A percentile compares a stretch with the other conserved stretches of the same genome.
Evolutionary conservation across 2,888 invertebrate genomes (phyloP).

Genomic region (Lamellibrachia satsuma): DNA sequence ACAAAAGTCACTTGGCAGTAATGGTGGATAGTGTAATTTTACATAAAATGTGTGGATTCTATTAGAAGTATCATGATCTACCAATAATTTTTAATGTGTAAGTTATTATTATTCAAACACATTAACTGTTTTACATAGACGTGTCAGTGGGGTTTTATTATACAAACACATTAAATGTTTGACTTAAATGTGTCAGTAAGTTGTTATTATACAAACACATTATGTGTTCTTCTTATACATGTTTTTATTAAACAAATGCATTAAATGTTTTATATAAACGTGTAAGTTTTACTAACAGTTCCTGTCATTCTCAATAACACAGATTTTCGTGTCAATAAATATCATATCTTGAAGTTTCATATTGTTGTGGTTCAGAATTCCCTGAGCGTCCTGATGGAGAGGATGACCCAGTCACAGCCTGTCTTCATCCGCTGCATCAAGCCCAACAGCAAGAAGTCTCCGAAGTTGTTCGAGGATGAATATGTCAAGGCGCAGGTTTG

Average conservation of each 20-base stretch:
- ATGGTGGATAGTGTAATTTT: neutral
- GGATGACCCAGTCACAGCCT: conserved; percentile 59
- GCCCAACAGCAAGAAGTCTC: conserved; percentile 59
- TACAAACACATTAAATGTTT: too few relatives aligned
- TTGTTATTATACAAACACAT: too few relatives aligned
- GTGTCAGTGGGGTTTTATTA: neutral
- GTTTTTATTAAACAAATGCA: too few relatives aligned
- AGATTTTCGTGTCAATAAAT: too few relatives aligned
- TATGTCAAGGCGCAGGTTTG: conserved; percentile 59
- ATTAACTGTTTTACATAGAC: neutral
- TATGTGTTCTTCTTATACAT: too few relatives aligned
- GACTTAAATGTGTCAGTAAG: too few relatives aligned
- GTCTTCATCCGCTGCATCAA: conserved; percentile 63
- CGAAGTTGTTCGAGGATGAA: conserved; percentile 53
- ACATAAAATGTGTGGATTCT: neutral
- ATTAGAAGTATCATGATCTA: neutral
- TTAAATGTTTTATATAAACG: too few relatives aligned
- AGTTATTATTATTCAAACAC: neutral
- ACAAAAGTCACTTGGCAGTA: neutral
- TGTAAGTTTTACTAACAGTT: too few relatives aligned
- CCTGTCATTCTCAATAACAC: too few relatives aligned
- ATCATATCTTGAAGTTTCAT: too few relatives aligned
- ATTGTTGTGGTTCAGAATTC: conserved; percentile 52
- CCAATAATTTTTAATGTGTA: neutral
- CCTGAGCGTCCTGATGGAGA: conserved; percentile 58